Evolutionary conservation across 1,140 invertebrate species (phyloP), one percentile per base, ranked within the genome.

Genomic region (Chironomus tepperi): DNA sequence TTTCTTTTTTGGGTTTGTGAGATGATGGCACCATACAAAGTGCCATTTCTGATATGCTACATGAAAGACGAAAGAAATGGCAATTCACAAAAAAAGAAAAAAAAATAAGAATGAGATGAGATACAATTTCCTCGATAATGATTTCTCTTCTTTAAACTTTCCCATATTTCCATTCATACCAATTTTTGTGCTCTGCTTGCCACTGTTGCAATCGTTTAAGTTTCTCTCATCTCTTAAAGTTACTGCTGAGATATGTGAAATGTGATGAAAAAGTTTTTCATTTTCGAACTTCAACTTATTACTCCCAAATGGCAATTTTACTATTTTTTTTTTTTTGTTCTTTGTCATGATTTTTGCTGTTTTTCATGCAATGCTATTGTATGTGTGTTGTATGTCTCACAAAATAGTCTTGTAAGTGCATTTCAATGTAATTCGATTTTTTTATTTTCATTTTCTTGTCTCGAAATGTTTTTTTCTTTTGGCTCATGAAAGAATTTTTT

Each of bases 121-220:
- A 19, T 19, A 70, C 65, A 70, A 70, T 70, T 70, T 70, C 19
- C 16, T 70, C 19, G 65, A 70, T 70, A 70, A 70, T 70, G 65
- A 70, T 70, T 70, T 70, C 19, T 21, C 65, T 21, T 70, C 65
- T 21, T 57, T 57, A 57, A 57, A 57, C 12, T n/a, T 57, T 57
- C n/a, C 15, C 43, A 10, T 47, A 10, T 47, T 15, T 47, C 9
- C 47, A 57, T 57, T 57, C 47, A n/a, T n/a, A 57, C 5, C 3
- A 57, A 57, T 57, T 57, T 57, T 12, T 57, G 8, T 57, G 9
- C n/a, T 57, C n/a, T 57, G 43, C 12, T 57, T 57, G 47, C 47
- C 15, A 15, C 47, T 57, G 12, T n/a, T 15, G n/a, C n/a, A n/a
- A 57, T 57, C 24, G 24, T 34, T 34, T 34, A 34, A 34, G 47